These are phyloP conservation scores for Dolomedes plantarius DNA, from an alignment of 2,888 invertebrate species.

Conservation along the genomic window DNA sequence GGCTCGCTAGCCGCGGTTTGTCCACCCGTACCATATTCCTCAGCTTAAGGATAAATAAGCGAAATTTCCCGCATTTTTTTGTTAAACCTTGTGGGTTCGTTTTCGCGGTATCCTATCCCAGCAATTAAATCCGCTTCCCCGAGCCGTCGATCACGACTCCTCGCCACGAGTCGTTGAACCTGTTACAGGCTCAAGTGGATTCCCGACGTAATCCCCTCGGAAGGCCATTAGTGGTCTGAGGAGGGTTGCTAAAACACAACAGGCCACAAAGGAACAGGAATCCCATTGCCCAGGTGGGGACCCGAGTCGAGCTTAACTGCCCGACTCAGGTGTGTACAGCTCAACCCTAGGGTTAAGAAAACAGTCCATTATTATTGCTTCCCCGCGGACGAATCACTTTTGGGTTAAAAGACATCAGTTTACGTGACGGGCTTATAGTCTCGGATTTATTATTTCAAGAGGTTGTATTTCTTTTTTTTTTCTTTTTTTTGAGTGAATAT, in stretches of 20 bases:
- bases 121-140: neutral
- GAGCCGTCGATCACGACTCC: slow-evolving; percentile 1
- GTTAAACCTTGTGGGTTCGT: neutral
- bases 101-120: neutral
- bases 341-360: slow-evolving; percentile 47
- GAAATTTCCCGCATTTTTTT: no score
- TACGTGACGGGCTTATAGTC: slow-evolving; percentile 40
- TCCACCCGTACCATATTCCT: no score
- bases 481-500: neutral
- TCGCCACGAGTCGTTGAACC: slow-evolving; percentile 41
- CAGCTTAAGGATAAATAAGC: no score
- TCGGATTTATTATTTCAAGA: slow-evolving; percentile 40
- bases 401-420: slow-evolving; percentile 7
- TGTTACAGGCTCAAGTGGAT: slow-evolving; percentile 33
- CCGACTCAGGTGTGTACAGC: slow-evolving; percentile 49
- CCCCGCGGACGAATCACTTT: slow-evolving; percentile 23
- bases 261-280: slow-evolving; percentile 39
- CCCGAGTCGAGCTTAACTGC: slow-evolving; percentile 42
- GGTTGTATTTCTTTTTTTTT: neutral
- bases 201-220: slow-evolving; percentile 47
- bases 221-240: slow-evolving; percentile 45
- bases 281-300: slow-evolving; percentile 48
- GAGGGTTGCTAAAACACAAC: slow-evolving; percentile 47
- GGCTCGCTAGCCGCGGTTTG: no score
- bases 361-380: slow-evolving; percentile 33